Evolutionary conservation across 2,888 invertebrate species (phyloP).

Genomic region (Epirrhoe tristata): DNA sequence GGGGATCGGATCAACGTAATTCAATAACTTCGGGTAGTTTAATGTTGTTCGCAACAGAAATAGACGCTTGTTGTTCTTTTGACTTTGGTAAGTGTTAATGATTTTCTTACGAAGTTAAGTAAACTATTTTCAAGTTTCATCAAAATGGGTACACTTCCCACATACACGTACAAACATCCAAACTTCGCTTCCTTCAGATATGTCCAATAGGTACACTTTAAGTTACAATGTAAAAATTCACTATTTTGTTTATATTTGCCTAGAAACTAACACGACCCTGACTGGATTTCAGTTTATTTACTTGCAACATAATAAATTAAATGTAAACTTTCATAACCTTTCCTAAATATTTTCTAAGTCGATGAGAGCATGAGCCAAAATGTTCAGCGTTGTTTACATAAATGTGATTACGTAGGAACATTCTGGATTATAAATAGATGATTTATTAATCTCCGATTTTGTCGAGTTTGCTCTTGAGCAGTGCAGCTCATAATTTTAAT

Average conservation of each 20-base stretch:
- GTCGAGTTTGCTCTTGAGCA: background rate
- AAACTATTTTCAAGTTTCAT: no score
- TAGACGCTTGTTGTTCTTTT: slow-evolving; percentile 27
- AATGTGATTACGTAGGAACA: slow-evolving; percentile 5
- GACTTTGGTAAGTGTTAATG: slow-evolving; percentile 7
- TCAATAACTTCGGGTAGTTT: slow-evolving; percentile 32
- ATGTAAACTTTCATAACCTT: slow-evolving; percentile 16
- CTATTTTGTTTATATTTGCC: background rate
- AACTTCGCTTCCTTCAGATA: no score
- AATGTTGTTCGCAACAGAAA: slow-evolving; percentile 34
- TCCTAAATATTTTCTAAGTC: slow-evolving; percentile 20
- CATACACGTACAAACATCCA: no score
- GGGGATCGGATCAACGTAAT: slow-evolving; percentile 28
- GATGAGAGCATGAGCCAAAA: slow-evolving; percentile 32
- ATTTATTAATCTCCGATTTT: slow-evolving; percentile 2
- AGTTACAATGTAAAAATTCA: no score
- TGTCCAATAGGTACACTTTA: no score
- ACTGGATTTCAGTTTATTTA: background rate
- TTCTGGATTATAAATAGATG: slow-evolving; percentile 4
- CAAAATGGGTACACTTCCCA: no score
- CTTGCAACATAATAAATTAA: background rate
- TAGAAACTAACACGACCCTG: background rate
- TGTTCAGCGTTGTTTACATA: slow-evolving; percentile 30
- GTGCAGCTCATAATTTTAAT: background rate
- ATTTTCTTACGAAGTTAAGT: no score